phyloP scores from a whole-genome alignment of 2,113 vertebrate species.

The Trogon surrucura region DNA sequence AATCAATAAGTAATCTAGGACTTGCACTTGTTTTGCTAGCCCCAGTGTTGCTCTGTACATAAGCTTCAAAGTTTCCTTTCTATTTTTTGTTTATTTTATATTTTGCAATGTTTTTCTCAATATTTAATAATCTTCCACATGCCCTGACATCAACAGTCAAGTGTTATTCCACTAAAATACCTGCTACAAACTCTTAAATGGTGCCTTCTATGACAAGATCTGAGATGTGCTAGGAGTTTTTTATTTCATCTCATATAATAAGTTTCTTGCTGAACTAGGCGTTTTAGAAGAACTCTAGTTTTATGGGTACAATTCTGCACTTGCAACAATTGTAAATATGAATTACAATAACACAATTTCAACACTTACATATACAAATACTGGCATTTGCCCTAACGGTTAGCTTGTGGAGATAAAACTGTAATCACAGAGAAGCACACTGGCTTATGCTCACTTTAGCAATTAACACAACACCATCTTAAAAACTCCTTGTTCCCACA shows the following conservation, averaged over 20 bases:
- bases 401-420: neutral
- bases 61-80: slow-evolving; percentile 89
- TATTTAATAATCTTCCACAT: slow-evolving; percentile 91
- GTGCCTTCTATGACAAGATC: neutral
- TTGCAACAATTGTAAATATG: neutral
- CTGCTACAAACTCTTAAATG: neutral
- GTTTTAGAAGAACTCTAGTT: neutral
- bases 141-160: neutral
- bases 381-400: neutral
- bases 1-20: slow-evolving; percentile 90
- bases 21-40: slow-evolving; percentile 86
- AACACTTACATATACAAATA: neutral
- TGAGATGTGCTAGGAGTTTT: neutral
- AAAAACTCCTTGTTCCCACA: neutral
- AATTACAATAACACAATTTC: neutral
- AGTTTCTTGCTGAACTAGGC: neutral
- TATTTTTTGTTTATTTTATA: slow-evolving; percentile 96
- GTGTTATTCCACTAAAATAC: neutral
- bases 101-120: slow-evolving; percentile 99
- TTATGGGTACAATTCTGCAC: neutral
- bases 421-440: neutral
- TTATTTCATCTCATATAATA: neutral
- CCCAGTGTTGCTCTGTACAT: slow-evolving; percentile 91
- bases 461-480: neutral
- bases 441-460: neutral